phyloP scores from a whole-genome alignment of 2,797 vertebrate species.

The Lates japonicus region DNA sequence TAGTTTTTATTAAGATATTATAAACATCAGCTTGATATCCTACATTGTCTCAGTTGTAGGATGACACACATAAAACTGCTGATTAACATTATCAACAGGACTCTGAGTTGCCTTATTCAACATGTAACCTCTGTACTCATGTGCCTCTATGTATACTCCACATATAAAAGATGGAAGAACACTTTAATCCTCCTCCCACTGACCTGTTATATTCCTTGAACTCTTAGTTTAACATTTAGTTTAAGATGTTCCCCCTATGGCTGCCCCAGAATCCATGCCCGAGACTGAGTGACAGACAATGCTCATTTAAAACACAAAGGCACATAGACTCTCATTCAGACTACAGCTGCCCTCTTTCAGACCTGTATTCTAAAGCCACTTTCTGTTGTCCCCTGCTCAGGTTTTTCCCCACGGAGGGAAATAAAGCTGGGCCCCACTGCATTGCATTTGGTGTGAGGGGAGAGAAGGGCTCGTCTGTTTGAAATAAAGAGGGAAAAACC shows the following conservation, averaged over 20 bases:
- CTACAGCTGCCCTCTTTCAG: slow-evolving; percentile 98
- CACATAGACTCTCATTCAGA: slow-evolving; percentile 94
- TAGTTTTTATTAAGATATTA: not conserved
- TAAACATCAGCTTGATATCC: not conserved
- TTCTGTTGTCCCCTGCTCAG: slow-evolving; percentile 91
- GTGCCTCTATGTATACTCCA: not conserved
- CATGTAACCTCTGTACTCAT: slow-evolving; percentile 6
- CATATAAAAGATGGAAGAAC: not conserved
- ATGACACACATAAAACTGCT: not conserved
- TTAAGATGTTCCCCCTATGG: slow-evolving; percentile 87
- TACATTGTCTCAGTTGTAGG: not conserved
- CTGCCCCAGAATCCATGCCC: slow-evolving; percentile 64
- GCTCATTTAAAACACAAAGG: slow-evolving; percentile 99
- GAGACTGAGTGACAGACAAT: slow-evolving; percentile 93
- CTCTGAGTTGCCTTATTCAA: slow-evolving; percentile 6
- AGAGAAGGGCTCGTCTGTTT: slow-evolving; percentile 91
- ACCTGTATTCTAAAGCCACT: slow-evolving; percentile 91
- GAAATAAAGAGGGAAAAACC: slow-evolving; percentile 77
- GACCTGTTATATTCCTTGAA: slow-evolving; percentile 14
- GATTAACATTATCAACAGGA: not conserved
- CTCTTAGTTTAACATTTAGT: slow-evolving; percentile 81
- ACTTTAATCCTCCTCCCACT: not conserved
- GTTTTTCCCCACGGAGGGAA: slow-evolving; percentile 87
- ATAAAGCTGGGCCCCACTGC: slow-evolving; percentile 90
- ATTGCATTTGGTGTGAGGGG: slow-evolving; percentile 91